These are phyloP conservation scores for Ephydatia muelleri DNA, from an alignment of 37 sponge, comb jelly and placozoan genomes.

Conservation along the genomic window DNA sequence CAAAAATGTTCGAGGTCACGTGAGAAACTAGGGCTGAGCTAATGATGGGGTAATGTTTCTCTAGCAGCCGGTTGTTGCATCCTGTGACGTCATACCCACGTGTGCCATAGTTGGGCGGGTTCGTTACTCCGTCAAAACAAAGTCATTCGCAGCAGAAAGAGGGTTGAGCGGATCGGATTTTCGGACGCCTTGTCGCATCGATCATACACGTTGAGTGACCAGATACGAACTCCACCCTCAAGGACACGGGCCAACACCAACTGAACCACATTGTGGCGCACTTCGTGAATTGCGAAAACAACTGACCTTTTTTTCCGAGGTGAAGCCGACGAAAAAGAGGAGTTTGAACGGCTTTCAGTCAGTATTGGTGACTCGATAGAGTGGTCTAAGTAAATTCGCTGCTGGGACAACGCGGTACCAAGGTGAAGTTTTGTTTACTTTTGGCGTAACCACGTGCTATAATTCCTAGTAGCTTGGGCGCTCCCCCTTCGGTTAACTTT, in stretches of 20 bases:
- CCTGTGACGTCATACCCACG: neutral
- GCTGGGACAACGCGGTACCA: neutral
- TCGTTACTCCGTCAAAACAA: neutral
- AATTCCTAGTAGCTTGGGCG: neutral
- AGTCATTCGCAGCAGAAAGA: neutral
- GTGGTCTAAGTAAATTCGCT: neutral
- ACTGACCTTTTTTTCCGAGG: neutral
- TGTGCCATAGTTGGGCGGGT: conserved; percentile 1
- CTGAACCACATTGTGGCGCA: neutral
- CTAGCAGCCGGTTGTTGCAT: neutral
- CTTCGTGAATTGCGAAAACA: neutral
- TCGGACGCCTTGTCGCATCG: neutral
- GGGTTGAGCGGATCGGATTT: neutral
- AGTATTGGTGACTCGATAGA: neutral
- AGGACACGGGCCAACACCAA: neutral
- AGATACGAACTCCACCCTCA: neutral
- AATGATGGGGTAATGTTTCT: no score
- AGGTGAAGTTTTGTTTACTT: neutral
- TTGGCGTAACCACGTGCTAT: neutral
- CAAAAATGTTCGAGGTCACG: no score
- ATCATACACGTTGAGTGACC: neutral
- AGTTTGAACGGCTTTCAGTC: neutral
- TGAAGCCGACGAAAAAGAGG: neutral
- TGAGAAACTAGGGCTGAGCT: neutral
- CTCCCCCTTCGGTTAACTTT: neutral